Conservation (phyloP, 2,888 invertebrate genomes). For the Cyrtodaria siliqua region DNA sequence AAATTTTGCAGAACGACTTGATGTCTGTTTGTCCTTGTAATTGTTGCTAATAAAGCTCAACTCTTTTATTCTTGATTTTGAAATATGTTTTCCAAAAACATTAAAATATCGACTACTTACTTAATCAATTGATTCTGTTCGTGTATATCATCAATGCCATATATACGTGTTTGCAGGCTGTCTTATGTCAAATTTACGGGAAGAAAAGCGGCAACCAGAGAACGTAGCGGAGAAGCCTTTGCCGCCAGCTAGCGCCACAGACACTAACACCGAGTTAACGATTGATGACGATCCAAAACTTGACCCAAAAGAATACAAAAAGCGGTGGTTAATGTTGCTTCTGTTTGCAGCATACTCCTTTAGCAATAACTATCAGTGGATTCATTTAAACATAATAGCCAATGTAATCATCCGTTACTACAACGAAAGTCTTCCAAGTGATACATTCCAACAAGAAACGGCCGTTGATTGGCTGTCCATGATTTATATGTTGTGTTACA, state of each 20-base stretch:
- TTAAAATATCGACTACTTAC: too few relatives aligned
- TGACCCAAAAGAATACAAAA: conserved; percentile 65
- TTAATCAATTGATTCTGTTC: too few relatives aligned
- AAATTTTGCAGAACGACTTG: too few relatives aligned
- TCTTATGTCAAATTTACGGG: conserved; percentile 19
- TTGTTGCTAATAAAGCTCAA: too few relatives aligned
- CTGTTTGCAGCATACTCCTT: conserved; percentile 96
- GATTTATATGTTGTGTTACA: conserved; percentile 99
- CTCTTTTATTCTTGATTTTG: too few relatives aligned
- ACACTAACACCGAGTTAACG: conserved; percentile 10
- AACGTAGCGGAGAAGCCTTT: conserved; percentile 40
- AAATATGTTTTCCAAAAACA: too few relatives aligned
- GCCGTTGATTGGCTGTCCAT: conserved; percentile 98
- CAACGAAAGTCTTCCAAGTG: conserved; percentile 84
- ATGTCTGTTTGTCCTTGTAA: too few relatives aligned
- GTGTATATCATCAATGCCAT: too few relatives aligned
- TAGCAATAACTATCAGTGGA: conserved; percentile 98
- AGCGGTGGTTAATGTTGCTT: conserved; percentile 94
- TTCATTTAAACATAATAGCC: conserved; percentile 97
- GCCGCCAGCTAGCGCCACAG: conserved; percentile 43
- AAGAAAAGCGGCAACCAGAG: conserved; percentile 22
- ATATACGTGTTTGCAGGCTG: conserved; percentile 53
- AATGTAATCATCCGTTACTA: conserved; percentile 90
- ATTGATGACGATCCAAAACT: conserved; percentile 15
- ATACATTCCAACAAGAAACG: conserved; percentile 77